Evolutionary conservation across 2,113 vertebrate genomes (phyloP).

Genomic region (Microcebus ravelobensis): DNA sequence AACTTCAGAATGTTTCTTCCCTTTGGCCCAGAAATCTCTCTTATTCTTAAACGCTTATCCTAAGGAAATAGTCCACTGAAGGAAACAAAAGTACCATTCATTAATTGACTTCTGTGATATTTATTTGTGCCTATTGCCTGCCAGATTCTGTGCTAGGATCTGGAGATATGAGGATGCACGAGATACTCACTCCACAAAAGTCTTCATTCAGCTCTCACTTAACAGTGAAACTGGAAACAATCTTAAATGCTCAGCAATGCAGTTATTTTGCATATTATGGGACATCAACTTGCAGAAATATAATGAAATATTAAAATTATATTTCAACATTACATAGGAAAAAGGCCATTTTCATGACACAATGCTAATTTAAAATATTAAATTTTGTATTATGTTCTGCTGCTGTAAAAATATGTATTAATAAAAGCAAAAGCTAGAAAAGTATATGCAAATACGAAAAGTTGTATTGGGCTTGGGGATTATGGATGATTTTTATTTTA

Average conservation of each 20-base stretch:
- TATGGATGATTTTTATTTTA: constrained; percentile 37
- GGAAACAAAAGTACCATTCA: background rate
- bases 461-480: background rate
- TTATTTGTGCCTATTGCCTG: background rate
- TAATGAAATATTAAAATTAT: background rate
- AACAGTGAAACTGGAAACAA: background rate
- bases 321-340: background rate
- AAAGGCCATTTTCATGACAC: background rate
- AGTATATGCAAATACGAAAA: background rate
- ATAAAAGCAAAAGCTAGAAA: background rate
- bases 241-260: background rate
- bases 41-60: background rate
- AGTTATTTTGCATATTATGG: background rate
- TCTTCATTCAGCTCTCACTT: background rate
- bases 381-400: background rate
- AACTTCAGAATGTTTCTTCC: background rate
- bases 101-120: background rate
- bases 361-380: background rate
- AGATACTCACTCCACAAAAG: background rate
- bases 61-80: background rate
- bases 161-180: background rate
- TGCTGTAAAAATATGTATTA: background rate
- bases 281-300: background rate
- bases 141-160: background rate
- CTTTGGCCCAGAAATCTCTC: background rate